Evolutionary conservation across 1,140 invertebrate species (phyloP).

Genomic region (Ceratitis capitata): DNA sequence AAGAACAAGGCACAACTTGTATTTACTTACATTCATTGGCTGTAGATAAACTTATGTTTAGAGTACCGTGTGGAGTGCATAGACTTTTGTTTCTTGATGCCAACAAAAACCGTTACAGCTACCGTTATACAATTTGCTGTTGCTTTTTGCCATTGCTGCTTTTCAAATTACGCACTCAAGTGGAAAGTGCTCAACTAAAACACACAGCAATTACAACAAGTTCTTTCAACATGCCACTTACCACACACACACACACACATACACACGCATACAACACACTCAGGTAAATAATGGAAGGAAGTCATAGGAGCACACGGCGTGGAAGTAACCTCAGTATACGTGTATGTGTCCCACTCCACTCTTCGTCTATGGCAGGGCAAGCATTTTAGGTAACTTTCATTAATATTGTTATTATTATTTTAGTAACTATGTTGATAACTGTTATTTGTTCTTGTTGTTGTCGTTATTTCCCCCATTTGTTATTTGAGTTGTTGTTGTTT

Average conservation of each 20-base stretch:
- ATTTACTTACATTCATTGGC: not conserved
- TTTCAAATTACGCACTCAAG: conserved; percentile 23
- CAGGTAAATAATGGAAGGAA: not conserved
- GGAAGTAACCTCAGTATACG: too few species aligned
- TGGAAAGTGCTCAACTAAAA: conserved; percentile 32
- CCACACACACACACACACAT: not conserved
- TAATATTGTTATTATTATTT: conserved; percentile 22
- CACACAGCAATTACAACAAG: conserved; percentile 19
- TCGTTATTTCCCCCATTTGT: too few species aligned
- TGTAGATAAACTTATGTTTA: not conserved
- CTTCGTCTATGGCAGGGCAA: not conserved
- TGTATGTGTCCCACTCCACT: not conserved
- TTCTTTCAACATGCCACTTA: conserved; percentile 17
- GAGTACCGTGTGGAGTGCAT: not conserved
- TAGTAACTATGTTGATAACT: conserved; percentile 29
- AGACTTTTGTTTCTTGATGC: not conserved
- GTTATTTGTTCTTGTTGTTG: not conserved
- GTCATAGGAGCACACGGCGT: not conserved
- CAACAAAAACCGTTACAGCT: not conserved
- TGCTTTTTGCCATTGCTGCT: not conserved
- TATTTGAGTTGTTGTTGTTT: not conserved
- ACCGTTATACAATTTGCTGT: not conserved
- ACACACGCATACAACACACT: not conserved
- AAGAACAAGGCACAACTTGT: not conserved
- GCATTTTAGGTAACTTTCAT: not conserved